These are phyloP conservation scores for Tyrannus savana DNA, from an alignment of 2,113 vertebrate genomes.

Conservation along the genomic window DNA sequence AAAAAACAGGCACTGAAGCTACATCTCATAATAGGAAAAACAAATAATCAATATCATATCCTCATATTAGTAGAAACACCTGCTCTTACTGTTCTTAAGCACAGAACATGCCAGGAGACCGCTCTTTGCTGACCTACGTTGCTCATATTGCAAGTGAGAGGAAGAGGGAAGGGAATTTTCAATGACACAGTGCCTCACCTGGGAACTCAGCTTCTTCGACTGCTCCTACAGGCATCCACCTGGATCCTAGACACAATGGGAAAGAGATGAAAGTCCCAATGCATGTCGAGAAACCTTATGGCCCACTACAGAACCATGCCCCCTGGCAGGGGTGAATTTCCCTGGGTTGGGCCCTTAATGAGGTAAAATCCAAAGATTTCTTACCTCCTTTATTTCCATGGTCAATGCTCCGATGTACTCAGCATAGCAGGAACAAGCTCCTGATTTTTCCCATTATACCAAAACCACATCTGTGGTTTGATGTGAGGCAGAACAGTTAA, in stretches of 20 bases:
- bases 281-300: neutral
- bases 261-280: neutral
- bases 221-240: neutral
- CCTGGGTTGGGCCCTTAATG: neutral
- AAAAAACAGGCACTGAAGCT: neutral
- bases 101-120: fast-evolving
- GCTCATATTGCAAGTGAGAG: neutral
- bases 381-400: neutral
- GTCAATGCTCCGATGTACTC: neutral
- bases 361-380: neutral
- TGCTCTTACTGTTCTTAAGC: neutral
- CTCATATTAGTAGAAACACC: neutral
- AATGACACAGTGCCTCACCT: neutral
- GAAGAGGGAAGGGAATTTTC: neutral
- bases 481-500: neutral
- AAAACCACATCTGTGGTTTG: neutral
- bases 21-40: neutral
- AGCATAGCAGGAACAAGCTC: neutral
- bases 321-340: neutral
- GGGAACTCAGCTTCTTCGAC: neutral
- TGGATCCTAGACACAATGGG: neutral
- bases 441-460: neutral
- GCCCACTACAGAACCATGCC: neutral
- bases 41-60: neutral
- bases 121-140: neutral